Evolutionary conservation across 2,888 invertebrate genomes (phyloP).

Genomic region (Azorinus chamasolen): DNA sequence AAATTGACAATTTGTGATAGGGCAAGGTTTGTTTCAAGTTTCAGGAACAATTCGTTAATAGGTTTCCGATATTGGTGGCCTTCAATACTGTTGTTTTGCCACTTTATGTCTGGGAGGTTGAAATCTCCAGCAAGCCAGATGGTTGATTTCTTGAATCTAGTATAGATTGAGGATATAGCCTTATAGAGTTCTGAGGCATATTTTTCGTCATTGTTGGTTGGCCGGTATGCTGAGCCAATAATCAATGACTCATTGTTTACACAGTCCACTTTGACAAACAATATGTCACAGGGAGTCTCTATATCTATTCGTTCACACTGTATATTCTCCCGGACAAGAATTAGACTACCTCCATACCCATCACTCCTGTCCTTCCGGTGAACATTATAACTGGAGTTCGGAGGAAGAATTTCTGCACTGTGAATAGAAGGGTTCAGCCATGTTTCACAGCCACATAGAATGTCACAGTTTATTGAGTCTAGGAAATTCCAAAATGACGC

Average conservation of each 20-base stretch:
- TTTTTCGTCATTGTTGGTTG: constrained; percentile 15
- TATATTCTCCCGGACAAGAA: constrained; percentile 11
- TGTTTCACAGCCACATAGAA: constrained; percentile 30
- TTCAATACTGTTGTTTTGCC: constrained; percentile 18
- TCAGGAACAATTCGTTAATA: constrained; percentile 21
- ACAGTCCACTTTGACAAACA: constrained; percentile 19
- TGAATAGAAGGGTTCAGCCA: constrained; percentile 15
- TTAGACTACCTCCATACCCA: constrained; percentile 18
- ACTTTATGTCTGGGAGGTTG: constrained; percentile 37
- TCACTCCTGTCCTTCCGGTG: constrained; percentile 29
- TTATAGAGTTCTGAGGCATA: neutral
- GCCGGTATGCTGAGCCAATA: constrained; percentile 29
- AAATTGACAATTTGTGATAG: constrained; percentile 16
- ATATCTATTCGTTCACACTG: constrained; percentile 7
- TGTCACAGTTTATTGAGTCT: constrained; percentile 18
- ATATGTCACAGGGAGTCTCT: constrained; percentile 1
- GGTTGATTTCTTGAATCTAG: constrained; percentile 6
- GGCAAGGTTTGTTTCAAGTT: constrained; percentile 6
- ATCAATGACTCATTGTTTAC: constrained; percentile 13
- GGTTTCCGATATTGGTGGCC: constrained; percentile 26
- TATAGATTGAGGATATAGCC: neutral
- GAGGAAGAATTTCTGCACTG: constrained; percentile 18
- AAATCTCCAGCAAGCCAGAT: constrained; percentile 36
- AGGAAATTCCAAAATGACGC: no score
- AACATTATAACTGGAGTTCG: constrained; percentile 13